Evolutionary conservation across 37 sponge, comb jelly and placozoan species (phyloP), one percentile per base, ranked within the genome.

Genomic region (Ianthella basta): DNA sequence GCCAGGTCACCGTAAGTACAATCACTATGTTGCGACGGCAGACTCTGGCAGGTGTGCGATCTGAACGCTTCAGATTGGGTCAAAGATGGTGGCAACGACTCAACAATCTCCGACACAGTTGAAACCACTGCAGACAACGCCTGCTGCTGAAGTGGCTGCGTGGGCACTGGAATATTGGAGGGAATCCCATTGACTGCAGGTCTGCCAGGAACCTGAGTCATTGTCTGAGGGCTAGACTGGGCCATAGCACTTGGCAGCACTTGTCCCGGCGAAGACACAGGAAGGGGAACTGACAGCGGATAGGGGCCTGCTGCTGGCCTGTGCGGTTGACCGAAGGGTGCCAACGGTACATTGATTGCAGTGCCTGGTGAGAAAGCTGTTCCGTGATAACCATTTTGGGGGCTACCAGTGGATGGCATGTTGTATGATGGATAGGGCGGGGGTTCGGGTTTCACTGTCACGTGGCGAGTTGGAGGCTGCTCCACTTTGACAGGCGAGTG

Each of bases 31-130:
- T 44, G 50, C 50, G 50, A 44, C 8, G 50, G 8, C 3, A 34
- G 35, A 10, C 33, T 34, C 27, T 30, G 35, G 34, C 1, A 69
- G 27, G 70, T 27, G 33, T 69, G 29, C 6, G 34, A 30, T 34
- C 70, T 69, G 27, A 35, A 69, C 29, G 35, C 34, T 15, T 69
- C 70, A 30, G 70, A 69, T 30, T 34, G 70, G 27, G 70, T 69
- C 1, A 33, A 69, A 6, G 34, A 33, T 6, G 70, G 70, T 4
- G 70, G 70, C 29, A 69, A 33, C 29, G 70, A 30, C 18, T 69
- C 34, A 18, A 69, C 70, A n/a, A 34, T 16, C n/a, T 23, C n/a
- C 2, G 70, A 35, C 27, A 30, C 70, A 69, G 33, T 32, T 3
- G 50, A 44, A 8, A 44, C 50, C 50, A 44, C 50, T 44, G 50